A percentile compares a stretch with the other conserved stretches of the same genome.
phyloP scores from a whole-genome alignment of 2,888 invertebrate species.

The Drepana falcataria region DNA sequence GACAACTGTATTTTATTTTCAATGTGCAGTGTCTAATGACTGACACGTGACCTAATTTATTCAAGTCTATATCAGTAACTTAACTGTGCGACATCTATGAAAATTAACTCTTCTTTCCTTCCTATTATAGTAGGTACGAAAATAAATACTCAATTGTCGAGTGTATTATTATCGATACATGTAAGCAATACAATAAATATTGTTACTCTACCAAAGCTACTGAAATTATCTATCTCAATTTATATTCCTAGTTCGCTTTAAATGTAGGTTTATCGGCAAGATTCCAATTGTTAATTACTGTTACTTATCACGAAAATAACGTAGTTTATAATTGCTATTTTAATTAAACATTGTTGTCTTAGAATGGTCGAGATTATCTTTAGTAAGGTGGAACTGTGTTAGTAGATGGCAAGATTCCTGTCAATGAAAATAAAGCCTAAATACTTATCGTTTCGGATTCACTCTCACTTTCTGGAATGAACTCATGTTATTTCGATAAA shows the following conservation, averaged over 20 bases:
- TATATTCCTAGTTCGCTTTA: constrained; percentile 78
- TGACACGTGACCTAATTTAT: not conserved
- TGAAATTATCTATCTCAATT: constrained; percentile 76
- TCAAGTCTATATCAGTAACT: constrained; percentile 26
- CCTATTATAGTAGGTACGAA: constrained; percentile 36
- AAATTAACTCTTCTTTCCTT: constrained; percentile 30
- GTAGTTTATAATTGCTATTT: constrained; percentile 46
- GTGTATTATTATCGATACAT: constrained; percentile 29
- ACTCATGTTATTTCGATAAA: constrained; percentile 39
- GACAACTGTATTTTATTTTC: not conserved
- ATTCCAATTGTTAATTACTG: constrained; percentile 72
- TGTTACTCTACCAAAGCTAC: constrained; percentile 75
- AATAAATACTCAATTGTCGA: constrained; percentile 53
- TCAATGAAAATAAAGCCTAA: constrained; percentile 46
- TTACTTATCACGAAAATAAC: constrained; percentile 58
- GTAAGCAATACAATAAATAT: constrained; percentile 48
- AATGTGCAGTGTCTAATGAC: not conserved
- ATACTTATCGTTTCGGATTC: constrained; percentile 49
- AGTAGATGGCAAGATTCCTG: constrained; percentile 47
- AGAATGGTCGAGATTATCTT: constrained; percentile 54
- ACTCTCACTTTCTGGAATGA: constrained; percentile 22
- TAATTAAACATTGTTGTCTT: constrained; percentile 41
- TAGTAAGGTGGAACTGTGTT: constrained; percentile 74
- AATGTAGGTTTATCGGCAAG: constrained; percentile 72
- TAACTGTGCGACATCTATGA: constrained; percentile 23